Evolutionary conservation across 2,113 vertebrate genomes (phyloP).

Genomic region (Cavia aperea): DNA sequence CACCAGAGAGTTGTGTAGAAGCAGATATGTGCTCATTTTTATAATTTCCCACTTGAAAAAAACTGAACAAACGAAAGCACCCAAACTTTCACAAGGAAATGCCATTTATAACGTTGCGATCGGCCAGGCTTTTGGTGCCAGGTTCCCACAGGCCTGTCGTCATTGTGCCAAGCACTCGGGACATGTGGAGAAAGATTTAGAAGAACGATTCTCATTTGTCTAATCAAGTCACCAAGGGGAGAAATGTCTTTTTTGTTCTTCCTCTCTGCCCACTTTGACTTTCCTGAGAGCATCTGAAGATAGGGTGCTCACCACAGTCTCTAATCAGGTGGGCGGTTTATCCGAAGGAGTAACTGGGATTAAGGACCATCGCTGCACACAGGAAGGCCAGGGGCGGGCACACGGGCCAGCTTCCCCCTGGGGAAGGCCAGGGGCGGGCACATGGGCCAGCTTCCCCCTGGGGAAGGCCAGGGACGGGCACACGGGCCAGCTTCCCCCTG

Average conservation of each 20-base stretch:
- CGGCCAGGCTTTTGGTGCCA: neutral
- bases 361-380: neutral
- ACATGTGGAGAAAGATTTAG: neutral
- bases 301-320: neutral
- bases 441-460: too few relatives aligned
- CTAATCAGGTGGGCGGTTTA: neutral
- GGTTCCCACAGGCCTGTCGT: neutral
- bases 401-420: neutral
- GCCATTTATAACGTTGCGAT: neutral
- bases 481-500: neutral
- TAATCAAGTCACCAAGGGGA: neutral
- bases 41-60: conserved; percentile 12
- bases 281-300: neutral
- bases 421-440: too few relatives aligned
- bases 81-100: conserved; percentile 14
- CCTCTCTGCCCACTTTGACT: neutral
- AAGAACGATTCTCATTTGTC: neutral
- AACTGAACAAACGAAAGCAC: conserved; percentile 1
- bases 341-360: neutral
- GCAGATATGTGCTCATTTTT: neutral
- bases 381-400: neutral
- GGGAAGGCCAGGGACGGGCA: neutral
- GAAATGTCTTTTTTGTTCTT: neutral
- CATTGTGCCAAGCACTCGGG: neutral
- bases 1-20: conserved; percentile 13